Conservation (phyloP, 2,113 vertebrate species). For the Theristicus caerulescens region DNA sequence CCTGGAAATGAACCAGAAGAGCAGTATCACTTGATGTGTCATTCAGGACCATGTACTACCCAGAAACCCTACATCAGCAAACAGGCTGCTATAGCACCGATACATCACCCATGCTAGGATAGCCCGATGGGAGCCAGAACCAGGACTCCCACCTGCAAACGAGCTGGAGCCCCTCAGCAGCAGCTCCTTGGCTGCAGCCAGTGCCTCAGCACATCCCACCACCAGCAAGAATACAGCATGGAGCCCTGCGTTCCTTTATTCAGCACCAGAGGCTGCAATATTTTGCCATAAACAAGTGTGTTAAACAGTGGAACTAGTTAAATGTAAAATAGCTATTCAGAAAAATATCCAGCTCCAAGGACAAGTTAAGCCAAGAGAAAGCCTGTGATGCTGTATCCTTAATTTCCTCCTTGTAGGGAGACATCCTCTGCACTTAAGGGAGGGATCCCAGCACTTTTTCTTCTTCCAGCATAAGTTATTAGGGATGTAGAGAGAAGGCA, state of each 20-base stretch:
- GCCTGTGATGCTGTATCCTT: neutral
- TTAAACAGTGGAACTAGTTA: neutral
- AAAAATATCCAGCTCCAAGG: neutral
- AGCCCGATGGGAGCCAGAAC: neutral
- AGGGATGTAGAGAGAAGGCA: neutral
- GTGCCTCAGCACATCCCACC: accelerated
- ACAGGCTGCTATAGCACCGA: neutral
- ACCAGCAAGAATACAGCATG: accelerated
- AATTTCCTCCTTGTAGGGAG: neutral
- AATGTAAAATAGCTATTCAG: neutral
- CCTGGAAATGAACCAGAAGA: neutral
- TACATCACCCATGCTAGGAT: neutral
- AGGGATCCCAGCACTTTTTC: neutral
- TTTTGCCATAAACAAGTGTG: neutral
- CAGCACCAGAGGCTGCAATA: neutral
- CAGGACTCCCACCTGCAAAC: neutral
- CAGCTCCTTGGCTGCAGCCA: neutral
- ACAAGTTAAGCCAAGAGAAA: neutral
- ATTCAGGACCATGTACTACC: accelerated
- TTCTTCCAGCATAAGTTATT: neutral
- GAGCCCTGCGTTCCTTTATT: neutral
- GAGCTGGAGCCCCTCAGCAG: neutral
- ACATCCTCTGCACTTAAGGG: neutral
- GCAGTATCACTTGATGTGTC: accelerated
- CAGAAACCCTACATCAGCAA: neutral